These are phyloP conservation scores for Myoxocephalus aenaeus DNA, from an alignment of 2,797 vertebrate species.

Conservation along the genomic window DNA sequence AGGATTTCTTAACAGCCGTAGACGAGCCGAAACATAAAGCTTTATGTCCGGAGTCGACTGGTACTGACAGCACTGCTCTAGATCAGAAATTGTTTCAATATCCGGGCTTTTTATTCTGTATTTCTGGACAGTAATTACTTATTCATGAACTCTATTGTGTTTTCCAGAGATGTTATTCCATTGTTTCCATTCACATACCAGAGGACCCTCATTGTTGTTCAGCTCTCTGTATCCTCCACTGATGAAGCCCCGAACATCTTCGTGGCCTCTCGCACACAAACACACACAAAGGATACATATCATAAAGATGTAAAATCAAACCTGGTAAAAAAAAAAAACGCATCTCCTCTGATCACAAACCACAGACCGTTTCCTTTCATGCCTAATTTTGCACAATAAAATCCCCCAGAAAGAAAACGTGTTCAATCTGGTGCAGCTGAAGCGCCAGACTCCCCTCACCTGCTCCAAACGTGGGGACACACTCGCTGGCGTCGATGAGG, in stretches of 20 bases:
- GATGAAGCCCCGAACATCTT: constrained; percentile 84
- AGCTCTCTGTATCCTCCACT: constrained; percentile 82
- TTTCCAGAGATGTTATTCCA: background rate
- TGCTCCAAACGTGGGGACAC: constrained; percentile 85
- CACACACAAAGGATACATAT: background rate
- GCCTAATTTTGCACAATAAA: background rate
- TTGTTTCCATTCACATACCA: constrained; percentile 68
- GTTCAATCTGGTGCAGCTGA: background rate
- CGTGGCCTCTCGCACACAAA: constrained; percentile 70
- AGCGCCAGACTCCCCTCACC: constrained; percentile 62
- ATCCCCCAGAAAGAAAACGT: background rate
- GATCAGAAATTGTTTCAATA: background rate
- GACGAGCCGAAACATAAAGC: constrained; percentile 14
- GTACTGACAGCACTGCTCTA: background rate
- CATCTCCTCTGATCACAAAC: background rate
- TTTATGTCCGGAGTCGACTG: background rate
- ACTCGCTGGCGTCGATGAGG: constrained; percentile 87
- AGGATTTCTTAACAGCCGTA: constrained; percentile 15
- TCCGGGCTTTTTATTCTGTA: background rate
- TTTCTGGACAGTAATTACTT: background rate
- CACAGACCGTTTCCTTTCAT: background rate
- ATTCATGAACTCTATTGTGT: background rate
- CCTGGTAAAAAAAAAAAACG: background rate
- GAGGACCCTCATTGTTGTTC: constrained; percentile 82
- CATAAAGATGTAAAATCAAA: background rate